Evolutionary conservation across 2,113 vertebrate species (phyloP), one percentile per base, ranked within the genome.

Genomic region (Castor canadensis): DNA sequence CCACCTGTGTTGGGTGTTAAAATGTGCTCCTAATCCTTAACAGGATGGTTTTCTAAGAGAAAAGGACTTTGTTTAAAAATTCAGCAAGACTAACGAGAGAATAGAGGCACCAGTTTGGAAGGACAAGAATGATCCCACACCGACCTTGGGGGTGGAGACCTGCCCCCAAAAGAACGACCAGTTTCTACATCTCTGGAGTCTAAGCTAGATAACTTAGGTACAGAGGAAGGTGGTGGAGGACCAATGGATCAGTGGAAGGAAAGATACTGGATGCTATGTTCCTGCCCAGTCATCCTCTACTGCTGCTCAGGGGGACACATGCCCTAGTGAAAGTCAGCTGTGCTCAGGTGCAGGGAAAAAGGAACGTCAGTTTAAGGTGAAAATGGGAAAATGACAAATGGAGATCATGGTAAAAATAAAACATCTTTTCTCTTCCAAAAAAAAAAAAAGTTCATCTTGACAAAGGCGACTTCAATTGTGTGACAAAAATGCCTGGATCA

Each of bases 161-260:
- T 7, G 16, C 20, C 43, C 32, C 56, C 13, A 22, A 52, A n/a
- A 43, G 10, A 32, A 22, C 19, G 38, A 9, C 9, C 40, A 49
- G 3, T 6, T 66, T 16, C 12, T 43, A 6, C 38, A 47, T 38
- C 28, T 19, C 69, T 45, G 35, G 60, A 66, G 66, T 40, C 54
- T 60, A 8, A 0, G 1, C n/a, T 35, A n/a, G 35, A 62, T 56
- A 28, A 20, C 12, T 5, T 2, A 40, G 3, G 4, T 19, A 35
- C 49, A 6, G 5, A 62, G 17, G 49, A 66, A 32, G 40, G 30
- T 32, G 7, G 0, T 35, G 19, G 6, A 3, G 56, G 9, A 9
- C 11, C 26, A 5, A 0, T 16, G 38, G 22, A 30, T 54, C 38
- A 58, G 26, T 12, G 17, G 15, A 13, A 15, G 8, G 62, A 43